Conservation (phyloP, 2,113 vertebrate species). For the Sturnus vulgaris region DNA sequence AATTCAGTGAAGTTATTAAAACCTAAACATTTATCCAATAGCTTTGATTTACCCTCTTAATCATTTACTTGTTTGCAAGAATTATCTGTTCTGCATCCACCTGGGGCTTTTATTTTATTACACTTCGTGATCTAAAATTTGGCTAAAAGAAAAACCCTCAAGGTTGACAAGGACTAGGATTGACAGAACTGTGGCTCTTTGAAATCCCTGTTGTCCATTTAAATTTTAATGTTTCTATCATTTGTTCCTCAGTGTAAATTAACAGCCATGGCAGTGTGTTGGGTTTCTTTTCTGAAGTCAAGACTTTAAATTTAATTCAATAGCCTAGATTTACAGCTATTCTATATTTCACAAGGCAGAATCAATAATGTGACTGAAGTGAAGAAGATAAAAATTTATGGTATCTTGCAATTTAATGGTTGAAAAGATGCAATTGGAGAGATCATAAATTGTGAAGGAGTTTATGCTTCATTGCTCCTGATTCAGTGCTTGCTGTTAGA, state of each 20-base stretch:
- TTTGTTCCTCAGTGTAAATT: slow-evolving; percentile 99
- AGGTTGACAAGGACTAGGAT: slow-evolving; percentile 90
- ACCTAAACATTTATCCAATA: not conserved
- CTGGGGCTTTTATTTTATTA: slow-evolving; percentile 13
- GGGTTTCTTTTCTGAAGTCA: slow-evolving; percentile 93
- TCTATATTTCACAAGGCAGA: slow-evolving; percentile 99
- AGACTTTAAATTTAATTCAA: slow-evolving; percentile 98
- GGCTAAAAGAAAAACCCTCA: slow-evolving; percentile 78
- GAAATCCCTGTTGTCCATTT: slow-evolving; percentile 93
- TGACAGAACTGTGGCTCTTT: slow-evolving; percentile 81
- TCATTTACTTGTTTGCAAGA: slow-evolving; percentile 6
- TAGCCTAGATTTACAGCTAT: slow-evolving; percentile 95
- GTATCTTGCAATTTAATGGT: slow-evolving; percentile 99
- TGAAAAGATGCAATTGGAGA: slow-evolving; percentile 99
- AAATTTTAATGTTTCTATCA: slow-evolving; percentile 98
- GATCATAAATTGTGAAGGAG: slow-evolving; percentile 99
- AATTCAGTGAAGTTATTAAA: not conserved
- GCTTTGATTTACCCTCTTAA: slow-evolving; percentile 1
- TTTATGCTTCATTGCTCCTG: slow-evolving; percentile 99
- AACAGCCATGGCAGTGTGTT: slow-evolving; percentile 92
- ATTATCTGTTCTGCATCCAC: not conserved
- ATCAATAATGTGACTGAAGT: slow-evolving; percentile 99
- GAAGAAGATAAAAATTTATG: slow-evolving; percentile 99
- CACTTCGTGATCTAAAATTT: slow-evolving; percentile 66
- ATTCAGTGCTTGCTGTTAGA: slow-evolving; percentile 99